Percentiles rank a stretch among this genome's conserved stretches.
These are phyloP conservation scores for Microplitis mediator DNA, from an alignment of 1,140 invertebrate species.

Conservation along the genomic window DNA sequence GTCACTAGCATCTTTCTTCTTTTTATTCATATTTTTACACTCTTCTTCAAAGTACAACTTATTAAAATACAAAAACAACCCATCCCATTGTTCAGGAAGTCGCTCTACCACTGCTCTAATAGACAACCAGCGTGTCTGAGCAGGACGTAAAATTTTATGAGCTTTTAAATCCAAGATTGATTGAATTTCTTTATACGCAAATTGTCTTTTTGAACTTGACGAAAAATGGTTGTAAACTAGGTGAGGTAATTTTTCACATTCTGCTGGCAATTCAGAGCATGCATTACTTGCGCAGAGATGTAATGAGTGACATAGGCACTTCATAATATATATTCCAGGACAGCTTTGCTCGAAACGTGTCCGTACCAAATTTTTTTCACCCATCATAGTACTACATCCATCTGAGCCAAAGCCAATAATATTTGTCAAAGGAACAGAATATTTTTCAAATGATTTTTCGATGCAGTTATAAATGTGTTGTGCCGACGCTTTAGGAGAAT, in stretches of 20 bases:
- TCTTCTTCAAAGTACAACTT: background rate
- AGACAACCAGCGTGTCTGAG: slow-evolving; percentile 31
- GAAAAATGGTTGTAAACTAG: slow-evolving; percentile 47
- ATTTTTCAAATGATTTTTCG: slow-evolving; percentile 37
- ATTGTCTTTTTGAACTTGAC: slow-evolving; percentile 45
- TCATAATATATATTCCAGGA: slow-evolving; percentile 45
- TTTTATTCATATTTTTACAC: background rate
- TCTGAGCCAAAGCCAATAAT: slow-evolving; percentile 52
- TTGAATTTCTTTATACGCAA: slow-evolving; percentile 34
- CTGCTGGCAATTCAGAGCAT: slow-evolving; percentile 44
- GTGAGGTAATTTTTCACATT: slow-evolving; percentile 45
- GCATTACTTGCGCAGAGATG: slow-evolving; percentile 47
- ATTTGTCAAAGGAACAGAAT: slow-evolving; percentile 43
- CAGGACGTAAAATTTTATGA: slow-evolving; percentile 29
- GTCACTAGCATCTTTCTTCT: background rate
- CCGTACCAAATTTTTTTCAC: slow-evolving; percentile 48
- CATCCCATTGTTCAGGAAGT: slow-evolving; percentile 30
- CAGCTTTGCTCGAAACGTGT: slow-evolving; percentile 35
- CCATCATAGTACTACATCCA: slow-evolving; percentile 52
- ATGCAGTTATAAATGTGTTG: slow-evolving; percentile 41
- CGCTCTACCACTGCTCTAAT: slow-evolving; percentile 20
- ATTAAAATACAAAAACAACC: slow-evolving; percentile 19
- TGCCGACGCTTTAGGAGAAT: slow-evolving; percentile 36
- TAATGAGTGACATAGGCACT: slow-evolving; percentile 56
- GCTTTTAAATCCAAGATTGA: slow-evolving; percentile 19